phyloP scores from a whole-genome alignment of 2,113 vertebrate genomes.

The Hemiscyllium ocellatum region DNA sequence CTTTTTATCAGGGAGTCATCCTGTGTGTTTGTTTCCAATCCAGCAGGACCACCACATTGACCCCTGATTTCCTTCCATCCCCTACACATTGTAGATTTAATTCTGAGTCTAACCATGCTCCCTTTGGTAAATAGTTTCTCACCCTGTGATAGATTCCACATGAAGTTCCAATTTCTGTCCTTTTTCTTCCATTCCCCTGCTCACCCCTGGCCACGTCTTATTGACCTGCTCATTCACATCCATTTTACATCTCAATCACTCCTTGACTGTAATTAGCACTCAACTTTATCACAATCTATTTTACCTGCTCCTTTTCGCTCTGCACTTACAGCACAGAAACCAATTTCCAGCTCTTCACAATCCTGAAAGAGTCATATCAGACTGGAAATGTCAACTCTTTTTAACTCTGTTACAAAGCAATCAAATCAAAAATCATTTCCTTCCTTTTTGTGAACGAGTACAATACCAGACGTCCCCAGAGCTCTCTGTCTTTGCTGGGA shows the following conservation, averaged over 20 bases:
- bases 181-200: too few species aligned
- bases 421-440: not conserved
- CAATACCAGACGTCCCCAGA: not conserved
- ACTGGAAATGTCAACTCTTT: too few species aligned
- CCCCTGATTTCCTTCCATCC: not conserved
- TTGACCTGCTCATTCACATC: too few species aligned
- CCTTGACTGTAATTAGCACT: too few species aligned
- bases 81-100: not conserved
- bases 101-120: not conserved
- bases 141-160: not conserved
- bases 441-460: not conserved
- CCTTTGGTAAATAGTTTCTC: not conserved
- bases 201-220: too few species aligned
- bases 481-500: not conserved
- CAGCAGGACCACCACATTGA: not conserved
- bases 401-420: not conserved
- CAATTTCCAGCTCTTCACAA: too few species aligned
- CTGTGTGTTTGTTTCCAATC: not conserved
- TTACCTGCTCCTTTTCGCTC: too few species aligned
- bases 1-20: not conserved
- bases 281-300: too few species aligned
- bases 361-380: too few species aligned
- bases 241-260: too few species aligned
- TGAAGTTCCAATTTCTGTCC: too few species aligned
- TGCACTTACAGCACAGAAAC: too few species aligned